A percentile compares a stretch with the other conserved stretches of the same genome.
Conservation (phyloP, 1,140 invertebrate genomes). For the Micrasema minimum region DNA sequence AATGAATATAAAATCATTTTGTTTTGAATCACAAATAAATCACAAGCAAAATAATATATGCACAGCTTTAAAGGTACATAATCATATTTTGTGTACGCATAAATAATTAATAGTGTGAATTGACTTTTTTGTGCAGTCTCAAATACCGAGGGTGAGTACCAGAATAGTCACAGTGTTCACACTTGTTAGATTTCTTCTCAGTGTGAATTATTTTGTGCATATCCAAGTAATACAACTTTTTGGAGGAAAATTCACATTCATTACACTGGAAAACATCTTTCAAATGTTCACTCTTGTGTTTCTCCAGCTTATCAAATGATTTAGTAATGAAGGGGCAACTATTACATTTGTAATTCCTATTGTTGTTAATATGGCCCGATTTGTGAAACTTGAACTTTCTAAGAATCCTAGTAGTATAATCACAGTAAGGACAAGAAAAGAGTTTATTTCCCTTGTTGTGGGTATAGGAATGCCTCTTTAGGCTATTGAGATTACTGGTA, state of each 20-base stretch:
- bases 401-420: not conserved
- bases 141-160: slow-evolving; percentile 7
- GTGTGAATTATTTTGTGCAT: slow-evolving; percentile 21
- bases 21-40: too few relatives aligned
- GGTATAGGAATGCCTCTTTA: slow-evolving; percentile 7
- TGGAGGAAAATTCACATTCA: slow-evolving; percentile 11
- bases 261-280: slow-evolving; percentile 5
- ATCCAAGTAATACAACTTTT: not conserved
- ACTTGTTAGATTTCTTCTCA: slow-evolving; percentile 1
- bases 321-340: not conserved
- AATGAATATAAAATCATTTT: too few relatives aligned
- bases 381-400: slow-evolving; percentile 13
- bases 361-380: not conserved
- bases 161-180: slow-evolving; percentile 7
- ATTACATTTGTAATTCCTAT: not conserved
- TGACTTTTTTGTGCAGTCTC: slow-evolving; percentile 19
- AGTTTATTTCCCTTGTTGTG: slow-evolving; percentile 1
- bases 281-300: not conserved
- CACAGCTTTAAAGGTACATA: too few relatives aligned
- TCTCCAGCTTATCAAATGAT: not conserved
- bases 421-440: not conserved
- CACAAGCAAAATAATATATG: too few relatives aligned
- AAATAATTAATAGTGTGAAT: slow-evolving; percentile 13
- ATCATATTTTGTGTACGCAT: not conserved
- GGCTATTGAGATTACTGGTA: not conserved